These are phyloP conservation scores for Delphinus delphis DNA, from an alignment of 2,113 vertebrate species.

Conservation along the genomic window DNA sequence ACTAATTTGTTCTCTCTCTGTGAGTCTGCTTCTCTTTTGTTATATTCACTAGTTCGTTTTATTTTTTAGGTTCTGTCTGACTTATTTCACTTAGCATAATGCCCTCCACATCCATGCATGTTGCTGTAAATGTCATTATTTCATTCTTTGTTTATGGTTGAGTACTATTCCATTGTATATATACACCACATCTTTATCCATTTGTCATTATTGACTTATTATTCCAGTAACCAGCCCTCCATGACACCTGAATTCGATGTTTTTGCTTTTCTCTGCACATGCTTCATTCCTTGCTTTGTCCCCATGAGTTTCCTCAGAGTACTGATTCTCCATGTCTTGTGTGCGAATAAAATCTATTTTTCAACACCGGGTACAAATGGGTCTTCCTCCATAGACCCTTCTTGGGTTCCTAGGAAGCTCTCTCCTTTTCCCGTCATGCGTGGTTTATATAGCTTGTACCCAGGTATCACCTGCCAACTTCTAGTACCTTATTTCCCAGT, in stretches of 20 bases:
- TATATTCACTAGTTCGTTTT: too few relatives aligned
- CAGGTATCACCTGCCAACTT: fast-evolving
- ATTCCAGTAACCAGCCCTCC: neutral
- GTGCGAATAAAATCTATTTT: neutral
- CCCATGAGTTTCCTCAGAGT: fast-evolving
- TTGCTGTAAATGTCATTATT: fast-evolving
- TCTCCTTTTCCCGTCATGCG: fast-evolving
- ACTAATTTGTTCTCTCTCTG: too few relatives aligned
- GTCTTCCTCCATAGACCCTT: fast-evolving
- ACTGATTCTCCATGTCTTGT: fast-evolving
- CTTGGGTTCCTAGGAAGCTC: neutral
- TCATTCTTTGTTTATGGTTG: neutral
- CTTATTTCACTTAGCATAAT: neutral
- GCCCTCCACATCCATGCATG: fast-evolving
- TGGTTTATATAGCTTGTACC: fast-evolving
- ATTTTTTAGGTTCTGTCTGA: neutral
- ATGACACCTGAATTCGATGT: fast-evolving
- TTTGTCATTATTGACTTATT: fast-evolving
- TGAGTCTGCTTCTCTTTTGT: too few relatives aligned
- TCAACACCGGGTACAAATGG: fast-evolving
- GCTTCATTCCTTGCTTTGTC: neutral
- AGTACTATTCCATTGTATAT: neutral
- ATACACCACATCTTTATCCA: neutral
- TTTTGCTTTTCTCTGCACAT: fast-evolving
- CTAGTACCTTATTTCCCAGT: fast-evolving